These are phyloP conservation scores for Dicerorhinus sumatrensis DNA, from an alignment of 2,113 vertebrate genomes.

Conservation along the genomic window DNA sequence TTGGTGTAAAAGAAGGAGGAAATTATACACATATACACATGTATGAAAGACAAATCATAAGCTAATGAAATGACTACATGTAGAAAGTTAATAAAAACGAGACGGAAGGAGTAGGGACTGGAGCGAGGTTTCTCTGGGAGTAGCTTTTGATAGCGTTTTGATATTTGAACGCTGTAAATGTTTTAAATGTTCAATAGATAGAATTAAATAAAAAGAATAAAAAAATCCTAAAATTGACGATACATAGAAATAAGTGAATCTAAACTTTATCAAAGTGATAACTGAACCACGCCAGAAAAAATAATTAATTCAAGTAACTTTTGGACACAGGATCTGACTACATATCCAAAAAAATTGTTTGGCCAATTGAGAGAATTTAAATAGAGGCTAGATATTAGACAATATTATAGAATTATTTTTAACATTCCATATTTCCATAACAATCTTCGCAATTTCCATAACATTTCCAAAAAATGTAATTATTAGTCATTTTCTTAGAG, in stretches of 20 bases:
- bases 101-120: background rate
- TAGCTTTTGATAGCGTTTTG: background rate
- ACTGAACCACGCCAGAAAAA: background rate
- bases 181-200: background rate
- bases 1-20: background rate
- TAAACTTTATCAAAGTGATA: background rate
- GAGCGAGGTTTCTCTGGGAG: background rate
- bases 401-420: background rate
- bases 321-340: background rate
- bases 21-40: background rate
- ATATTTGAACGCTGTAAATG: background rate
- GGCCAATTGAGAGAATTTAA: background rate
- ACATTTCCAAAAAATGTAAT: background rate
- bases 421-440: background rate
- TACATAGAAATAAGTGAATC: background rate
- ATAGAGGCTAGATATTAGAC: background rate
- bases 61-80: background rate
- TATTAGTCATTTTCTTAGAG: background rate
- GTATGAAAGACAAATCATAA: background rate
- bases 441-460: background rate
- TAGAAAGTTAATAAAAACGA: background rate
- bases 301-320: background rate
- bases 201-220: background rate
- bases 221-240: background rate
- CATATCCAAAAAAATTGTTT: background rate